A percentile compares a stretch with the other conserved stretches of the same genome.
Evolutionary conservation across 2,888 invertebrate genomes (phyloP).

Genomic region (Notocelia uddmanniana): DNA sequence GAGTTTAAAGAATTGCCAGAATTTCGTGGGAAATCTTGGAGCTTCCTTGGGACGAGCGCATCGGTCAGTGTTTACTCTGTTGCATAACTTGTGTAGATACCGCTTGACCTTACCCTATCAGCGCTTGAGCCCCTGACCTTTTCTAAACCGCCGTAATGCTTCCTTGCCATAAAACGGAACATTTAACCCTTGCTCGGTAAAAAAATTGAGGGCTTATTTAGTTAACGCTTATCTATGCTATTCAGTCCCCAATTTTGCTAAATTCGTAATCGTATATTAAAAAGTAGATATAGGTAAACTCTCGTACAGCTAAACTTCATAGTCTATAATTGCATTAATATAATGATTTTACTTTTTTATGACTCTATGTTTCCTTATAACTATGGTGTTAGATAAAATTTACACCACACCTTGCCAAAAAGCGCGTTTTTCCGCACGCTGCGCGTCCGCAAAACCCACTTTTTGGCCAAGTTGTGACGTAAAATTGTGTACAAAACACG

Average conservation of each 20-base stretch:
- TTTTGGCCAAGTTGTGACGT: too few relatives aligned
- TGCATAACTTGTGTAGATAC: neutral
- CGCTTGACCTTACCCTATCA: constrained; percentile 10
- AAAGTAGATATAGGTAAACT: too few relatives aligned
- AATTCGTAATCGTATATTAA: neutral
- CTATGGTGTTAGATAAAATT: too few relatives aligned
- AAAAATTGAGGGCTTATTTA: neutral
- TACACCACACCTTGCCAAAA: too few relatives aligned
- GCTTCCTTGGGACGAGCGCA: neutral
- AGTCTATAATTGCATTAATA: too few relatives aligned
- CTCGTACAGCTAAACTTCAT: too few relatives aligned
- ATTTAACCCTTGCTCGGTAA: neutral
- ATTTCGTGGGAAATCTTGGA: neutral
- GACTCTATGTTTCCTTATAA: too few relatives aligned
- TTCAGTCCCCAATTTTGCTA: neutral
- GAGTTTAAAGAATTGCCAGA: neutral
- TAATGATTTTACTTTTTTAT: too few relatives aligned
- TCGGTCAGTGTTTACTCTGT: constrained; percentile 2
- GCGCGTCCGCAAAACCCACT: too few relatives aligned
- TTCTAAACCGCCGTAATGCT: constrained; percentile 11
- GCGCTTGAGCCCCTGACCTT: constrained; percentile 18
- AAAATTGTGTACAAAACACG: too few relatives aligned
- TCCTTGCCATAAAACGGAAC: constrained; percentile 19
- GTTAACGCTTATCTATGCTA: neutral
- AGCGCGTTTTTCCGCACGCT: too few relatives aligned